These are phyloP conservation scores for Chelonia mydas DNA, from an alignment of 2,797 vertebrate genomes.

Conservation along the genomic window DNA sequence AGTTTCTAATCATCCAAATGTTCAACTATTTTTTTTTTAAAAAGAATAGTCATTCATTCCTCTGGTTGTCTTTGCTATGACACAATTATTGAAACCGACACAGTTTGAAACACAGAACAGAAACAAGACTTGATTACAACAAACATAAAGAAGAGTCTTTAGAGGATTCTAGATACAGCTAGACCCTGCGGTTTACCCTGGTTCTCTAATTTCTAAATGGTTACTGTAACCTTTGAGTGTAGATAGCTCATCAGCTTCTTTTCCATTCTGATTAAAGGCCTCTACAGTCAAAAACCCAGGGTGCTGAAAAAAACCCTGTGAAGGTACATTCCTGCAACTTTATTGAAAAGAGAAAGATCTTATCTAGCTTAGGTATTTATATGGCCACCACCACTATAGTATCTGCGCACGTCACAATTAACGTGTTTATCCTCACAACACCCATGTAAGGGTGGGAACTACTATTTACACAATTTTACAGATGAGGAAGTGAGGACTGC, in stretches of 20 bases:
- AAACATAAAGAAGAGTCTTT: background rate
- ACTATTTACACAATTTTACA: no score
- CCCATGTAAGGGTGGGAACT: background rate
- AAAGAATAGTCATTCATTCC: background rate
- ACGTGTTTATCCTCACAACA: background rate
- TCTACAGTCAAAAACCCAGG: background rate
- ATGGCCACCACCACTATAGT: background rate
- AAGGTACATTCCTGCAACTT: fast-evolving
- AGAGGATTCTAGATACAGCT: background rate
- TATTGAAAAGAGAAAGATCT: background rate
- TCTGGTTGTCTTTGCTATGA: background rate
- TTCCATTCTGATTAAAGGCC: background rate
- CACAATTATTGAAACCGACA: background rate
- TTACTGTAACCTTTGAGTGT: background rate
- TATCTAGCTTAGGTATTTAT: background rate
- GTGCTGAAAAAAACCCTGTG: background rate
- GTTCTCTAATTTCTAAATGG: background rate
- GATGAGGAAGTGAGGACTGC: background rate
- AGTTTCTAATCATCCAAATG: background rate
- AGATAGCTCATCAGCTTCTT: background rate
- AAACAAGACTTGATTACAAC: background rate
- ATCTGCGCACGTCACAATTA: background rate
- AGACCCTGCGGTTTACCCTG: background rate
- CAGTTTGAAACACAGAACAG: background rate
- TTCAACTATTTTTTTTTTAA: background rate